Percentiles rank a stretch among this genome's conserved stretches.
These are phyloP conservation scores for Dryobotodes eremita DNA, from an alignment of 2,888 invertebrate species.

Conservation along the genomic window DNA sequence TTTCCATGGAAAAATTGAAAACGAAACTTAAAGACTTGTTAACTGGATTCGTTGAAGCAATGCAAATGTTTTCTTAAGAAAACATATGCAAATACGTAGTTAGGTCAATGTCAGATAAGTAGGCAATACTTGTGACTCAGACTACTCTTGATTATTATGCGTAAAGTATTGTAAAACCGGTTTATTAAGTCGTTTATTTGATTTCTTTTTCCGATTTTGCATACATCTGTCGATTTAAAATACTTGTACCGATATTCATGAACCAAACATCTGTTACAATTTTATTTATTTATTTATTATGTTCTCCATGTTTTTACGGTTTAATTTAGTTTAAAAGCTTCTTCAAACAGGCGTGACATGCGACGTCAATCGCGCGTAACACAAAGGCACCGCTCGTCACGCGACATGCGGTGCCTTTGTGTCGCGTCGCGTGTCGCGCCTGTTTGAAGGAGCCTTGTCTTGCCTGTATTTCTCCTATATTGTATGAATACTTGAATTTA, in stretches of 20 bases:
- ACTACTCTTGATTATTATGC: conserved; percentile 29
- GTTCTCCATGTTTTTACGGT: neutral
- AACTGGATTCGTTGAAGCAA: conserved; percentile 19
- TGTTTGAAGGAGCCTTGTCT: no score
- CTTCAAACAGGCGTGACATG: no score
- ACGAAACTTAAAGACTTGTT: conserved; percentile 21
- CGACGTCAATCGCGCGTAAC: no score
- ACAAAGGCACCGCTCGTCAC: no score
- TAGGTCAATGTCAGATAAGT: conserved; percentile 59
- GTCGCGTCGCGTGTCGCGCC: no score
- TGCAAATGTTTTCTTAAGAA: conserved; percentile 50
- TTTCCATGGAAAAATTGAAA: conserved; percentile 37
- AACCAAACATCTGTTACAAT: conserved; percentile 4
- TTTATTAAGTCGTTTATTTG: conserved; percentile 38
- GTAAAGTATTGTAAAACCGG: conserved; percentile 47
- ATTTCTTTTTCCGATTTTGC: conserved; percentile 34
- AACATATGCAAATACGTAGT: conserved; percentile 47
- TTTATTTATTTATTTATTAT: conserved; percentile 1
- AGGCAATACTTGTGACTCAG: conserved; percentile 49
- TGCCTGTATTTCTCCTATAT: neutral
- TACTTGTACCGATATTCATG: neutral
- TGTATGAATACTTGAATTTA: neutral
- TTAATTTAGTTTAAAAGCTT: neutral
- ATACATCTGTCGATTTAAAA: conserved; percentile 41
- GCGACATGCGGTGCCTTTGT: no score